Base-by-base conservation (phyloP, 2,888 invertebrate genomes). In the Sturmia bella region DNA sequence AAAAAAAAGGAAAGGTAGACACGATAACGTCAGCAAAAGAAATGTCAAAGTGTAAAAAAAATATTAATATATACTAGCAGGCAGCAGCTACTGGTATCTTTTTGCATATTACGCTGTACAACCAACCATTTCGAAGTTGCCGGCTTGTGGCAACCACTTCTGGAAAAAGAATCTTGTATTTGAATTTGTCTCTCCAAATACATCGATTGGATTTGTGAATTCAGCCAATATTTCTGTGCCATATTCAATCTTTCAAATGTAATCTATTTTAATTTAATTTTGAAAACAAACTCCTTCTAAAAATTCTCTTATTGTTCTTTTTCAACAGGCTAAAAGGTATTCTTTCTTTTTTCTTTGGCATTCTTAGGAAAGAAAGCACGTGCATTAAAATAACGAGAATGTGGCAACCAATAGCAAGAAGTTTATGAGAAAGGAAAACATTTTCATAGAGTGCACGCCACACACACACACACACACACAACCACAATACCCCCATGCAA, bases 311-410 rank as follows among this genome's bases (percentile, higher is more conserved):
- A 32, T 50, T 21, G 37, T 80, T 64, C 32, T 2, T 66, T 70
- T 61, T 56, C 52, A 32, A 75, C 41, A 41, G 54, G 27, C 61
- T 24, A 54, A 41, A 15, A 66, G 48, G 57, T 57, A 66, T 59
- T 61, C 15, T 11, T 13, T 13, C 39, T 50, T 66, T 19, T 24
- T 1, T 32, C 13, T 72, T 37, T 24, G n/a, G n/a, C n/a, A n/a
- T n/a, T n/a, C n/a, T n/a, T n/a, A n/a, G n/a, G n/a, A n/a, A 63
- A 57, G 63, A 56, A 41, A 57, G 32, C 77, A 74, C 77, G 81
- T 81, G 73, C 81, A 52, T 77, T 41, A 64, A 77, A 73, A 77
- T 57, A 77, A 77, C 57, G 66, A 75, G 39, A 57, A 63, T 54
- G 72, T 59, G 69, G 57, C 63, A 73, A 64, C 77, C 77, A 81